Percentiles rank a stretch among this genome's conserved stretches.
Evolutionary conservation across 2,888 invertebrate genomes (phyloP).

Genomic region (Scrobipalpa costella): DNA sequence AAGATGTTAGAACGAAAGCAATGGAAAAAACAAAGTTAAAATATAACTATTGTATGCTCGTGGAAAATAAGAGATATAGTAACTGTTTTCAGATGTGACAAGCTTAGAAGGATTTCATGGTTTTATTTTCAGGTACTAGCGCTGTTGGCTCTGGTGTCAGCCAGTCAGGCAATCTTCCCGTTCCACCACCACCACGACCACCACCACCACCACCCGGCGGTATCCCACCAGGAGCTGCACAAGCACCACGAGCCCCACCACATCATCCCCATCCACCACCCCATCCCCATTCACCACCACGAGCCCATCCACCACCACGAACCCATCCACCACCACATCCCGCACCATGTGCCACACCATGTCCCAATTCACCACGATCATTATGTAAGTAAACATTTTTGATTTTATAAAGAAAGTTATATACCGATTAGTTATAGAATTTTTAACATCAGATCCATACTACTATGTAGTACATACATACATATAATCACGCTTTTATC

Average conservation of each 20-base stretch:
- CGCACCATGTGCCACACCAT: slow-evolving; percentile 39
- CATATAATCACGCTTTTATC: too few relatives aligned
- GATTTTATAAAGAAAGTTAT: too few relatives aligned
- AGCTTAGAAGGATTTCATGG: too few relatives aligned
- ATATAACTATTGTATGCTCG: too few relatives aligned
- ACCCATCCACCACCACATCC: slow-evolving; percentile 49
- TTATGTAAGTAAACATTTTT: slow-evolving; percentile 59
- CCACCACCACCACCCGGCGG: slow-evolving; percentile 59
- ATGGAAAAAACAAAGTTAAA: too few relatives aligned
- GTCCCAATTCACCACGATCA: slow-evolving; percentile 56
- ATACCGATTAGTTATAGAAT: too few relatives aligned
- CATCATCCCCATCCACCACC: slow-evolving; percentile 50
- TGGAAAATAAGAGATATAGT: too few relatives aligned
- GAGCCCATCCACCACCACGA: slow-evolving; percentile 52
- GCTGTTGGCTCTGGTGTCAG: slow-evolving; percentile 54
- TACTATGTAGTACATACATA: too few relatives aligned
- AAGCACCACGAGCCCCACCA: slow-evolving; percentile 64
- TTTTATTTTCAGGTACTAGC: slow-evolving; percentile 54
- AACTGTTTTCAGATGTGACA: too few relatives aligned
- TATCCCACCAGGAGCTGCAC: slow-evolving; percentile 70
- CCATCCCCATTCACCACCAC: slow-evolving; percentile 52
- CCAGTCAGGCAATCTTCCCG: slow-evolving; percentile 68
- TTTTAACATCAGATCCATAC: too few relatives aligned
- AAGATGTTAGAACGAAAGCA: too few relatives aligned
- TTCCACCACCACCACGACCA: slow-evolving; percentile 61